Conservation (phyloP, 1,140 invertebrate genomes). For the Hermatobates lingyangjiaoensis region DNA sequence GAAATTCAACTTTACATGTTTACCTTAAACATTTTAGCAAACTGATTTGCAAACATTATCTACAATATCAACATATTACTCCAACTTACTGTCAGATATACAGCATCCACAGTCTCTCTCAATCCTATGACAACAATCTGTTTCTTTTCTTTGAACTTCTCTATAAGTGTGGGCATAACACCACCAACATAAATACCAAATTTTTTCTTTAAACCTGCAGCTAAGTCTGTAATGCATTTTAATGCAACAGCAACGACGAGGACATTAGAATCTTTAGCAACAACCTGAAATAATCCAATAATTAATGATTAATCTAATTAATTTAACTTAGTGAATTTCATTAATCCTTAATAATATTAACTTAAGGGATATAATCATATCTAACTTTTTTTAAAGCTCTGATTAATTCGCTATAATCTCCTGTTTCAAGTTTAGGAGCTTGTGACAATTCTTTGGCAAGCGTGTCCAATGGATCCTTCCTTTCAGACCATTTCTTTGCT, state of each 20-base stretch:
- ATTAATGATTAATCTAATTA: not conserved
- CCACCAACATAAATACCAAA: slow-evolving; percentile 69
- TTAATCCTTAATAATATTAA: not conserved
- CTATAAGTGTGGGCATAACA: slow-evolving; percentile 60
- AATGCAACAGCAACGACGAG: slow-evolving; percentile 73
- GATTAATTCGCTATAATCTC: slow-evolving; percentile 84
- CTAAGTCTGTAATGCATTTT: slow-evolving; percentile 66
- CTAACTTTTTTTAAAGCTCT: slow-evolving; percentile 70
- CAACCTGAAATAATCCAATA: slow-evolving; percentile 31
- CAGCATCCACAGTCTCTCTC: slow-evolving; percentile 80
- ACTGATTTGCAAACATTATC: too few species aligned
- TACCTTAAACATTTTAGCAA: too few species aligned
- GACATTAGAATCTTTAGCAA: slow-evolving; percentile 91
- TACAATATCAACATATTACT: too few species aligned
- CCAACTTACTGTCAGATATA: slow-evolving; percentile 60
- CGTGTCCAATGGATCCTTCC: slow-evolving; percentile 74
- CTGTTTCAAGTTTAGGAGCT: slow-evolving; percentile 70
- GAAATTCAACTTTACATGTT: too few species aligned
- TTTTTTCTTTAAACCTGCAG: slow-evolving; percentile 67
- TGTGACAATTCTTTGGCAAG: slow-evolving; percentile 57
- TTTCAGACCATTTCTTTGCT: slow-evolving; percentile 93
- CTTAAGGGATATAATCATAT: not conserved
- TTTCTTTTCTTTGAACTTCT: slow-evolving; percentile 98
- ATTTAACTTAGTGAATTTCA: not conserved
- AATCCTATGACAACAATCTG: slow-evolving; percentile 67